Percentiles rank a stretch among this genome's conserved stretches.
These are phyloP conservation scores for Tragelaphus scriptus DNA, from an alignment of 2,113 vertebrate genomes.

Conservation along the genomic window DNA sequence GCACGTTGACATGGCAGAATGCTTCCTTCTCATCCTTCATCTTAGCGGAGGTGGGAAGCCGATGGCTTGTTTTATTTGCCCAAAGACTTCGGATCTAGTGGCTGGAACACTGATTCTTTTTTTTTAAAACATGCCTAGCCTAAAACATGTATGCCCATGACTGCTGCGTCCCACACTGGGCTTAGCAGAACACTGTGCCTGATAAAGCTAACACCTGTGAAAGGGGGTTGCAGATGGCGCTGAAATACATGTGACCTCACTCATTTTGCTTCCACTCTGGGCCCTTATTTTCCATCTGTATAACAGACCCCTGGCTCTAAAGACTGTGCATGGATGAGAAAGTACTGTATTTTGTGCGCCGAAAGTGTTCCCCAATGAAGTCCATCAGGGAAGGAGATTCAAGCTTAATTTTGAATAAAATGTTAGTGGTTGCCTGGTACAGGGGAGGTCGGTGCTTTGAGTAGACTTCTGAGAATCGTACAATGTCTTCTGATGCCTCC, in stretches of 20 bases:
- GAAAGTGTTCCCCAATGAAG: not conserved
- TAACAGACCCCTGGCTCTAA: not conserved
- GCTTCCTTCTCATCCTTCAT: not conserved
- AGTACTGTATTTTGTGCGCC: not conserved
- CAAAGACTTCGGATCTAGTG: not conserved
- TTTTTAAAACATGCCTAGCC: not conserved
- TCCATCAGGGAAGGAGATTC: not conserved
- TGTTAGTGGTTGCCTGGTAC: not conserved
- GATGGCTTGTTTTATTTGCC: not conserved
- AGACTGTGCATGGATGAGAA: not conserved
- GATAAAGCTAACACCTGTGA: not conserved
- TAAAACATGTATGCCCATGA: not conserved
- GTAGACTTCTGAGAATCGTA: not conserved
- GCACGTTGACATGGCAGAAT: not conserved
- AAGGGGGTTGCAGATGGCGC: not conserved
- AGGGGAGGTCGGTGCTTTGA: not conserved
- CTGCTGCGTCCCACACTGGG: not conserved
- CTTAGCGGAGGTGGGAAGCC: not conserved
- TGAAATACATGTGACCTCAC: not conserved
- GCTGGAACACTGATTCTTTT: not conserved
- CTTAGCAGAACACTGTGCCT: not conserved
- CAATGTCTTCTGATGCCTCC: not conserved
- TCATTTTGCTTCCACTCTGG: not conserved
- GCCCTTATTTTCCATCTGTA: not conserved
- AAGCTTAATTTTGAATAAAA: not conserved